Percentiles rank a stretch among this genome's conserved stretches.
These are phyloP conservation scores for Apoderus coryli DNA, from an alignment of 2,888 invertebrate genomes.

Conservation along the genomic window DNA sequence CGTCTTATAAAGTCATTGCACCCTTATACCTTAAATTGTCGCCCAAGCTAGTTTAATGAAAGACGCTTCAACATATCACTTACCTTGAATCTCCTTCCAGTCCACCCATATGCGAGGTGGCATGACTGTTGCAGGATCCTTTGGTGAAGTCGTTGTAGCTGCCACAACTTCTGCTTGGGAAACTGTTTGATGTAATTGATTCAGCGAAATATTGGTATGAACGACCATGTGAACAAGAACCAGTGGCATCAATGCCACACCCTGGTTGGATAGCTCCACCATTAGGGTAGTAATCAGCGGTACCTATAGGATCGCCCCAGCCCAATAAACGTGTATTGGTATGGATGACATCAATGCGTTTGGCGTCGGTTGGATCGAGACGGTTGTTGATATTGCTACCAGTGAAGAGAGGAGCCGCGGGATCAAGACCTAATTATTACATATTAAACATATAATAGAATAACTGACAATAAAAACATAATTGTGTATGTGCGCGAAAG, in stretches of 20 bases:
- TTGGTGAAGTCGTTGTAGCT: slow-evolving; percentile 12
- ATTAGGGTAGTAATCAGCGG: slow-evolving; percentile 14
- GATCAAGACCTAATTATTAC: slow-evolving; percentile 14
- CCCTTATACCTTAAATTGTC: too few species aligned
- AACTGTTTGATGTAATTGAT: slow-evolving; percentile 23
- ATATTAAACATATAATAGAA: too few species aligned
- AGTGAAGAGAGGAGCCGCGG: slow-evolving; percentile 13
- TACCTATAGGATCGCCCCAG: slow-evolving; percentile 9
- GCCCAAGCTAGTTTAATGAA: too few species aligned
- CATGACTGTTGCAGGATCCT: slow-evolving; percentile 13
- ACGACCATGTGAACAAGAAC: slow-evolving; percentile 32
- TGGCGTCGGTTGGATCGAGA: slow-evolving; percentile 11
- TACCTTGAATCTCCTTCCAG: slow-evolving; percentile 12
- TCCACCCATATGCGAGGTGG: slow-evolving; percentile 16
- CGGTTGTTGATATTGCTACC: slow-evolving; percentile 12
- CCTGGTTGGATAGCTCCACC: slow-evolving; percentile 19
- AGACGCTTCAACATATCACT: slow-evolving; percentile 7
- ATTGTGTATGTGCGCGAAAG: too few species aligned
- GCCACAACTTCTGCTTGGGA: slow-evolving; percentile 14
- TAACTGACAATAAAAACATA: too few species aligned
- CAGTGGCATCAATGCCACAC: slow-evolving; percentile 22
- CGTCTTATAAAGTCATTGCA: too few species aligned
- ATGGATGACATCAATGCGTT: slow-evolving; percentile 12
- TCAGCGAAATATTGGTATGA: slow-evolving; percentile 33
- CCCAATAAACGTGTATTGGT: slow-evolving; percentile 11